Percentiles rank a stretch among this genome's conserved stretches.
phyloP scores from a whole-genome alignment of 2,797 vertebrate genomes.

The Falco columbarius region DNA sequence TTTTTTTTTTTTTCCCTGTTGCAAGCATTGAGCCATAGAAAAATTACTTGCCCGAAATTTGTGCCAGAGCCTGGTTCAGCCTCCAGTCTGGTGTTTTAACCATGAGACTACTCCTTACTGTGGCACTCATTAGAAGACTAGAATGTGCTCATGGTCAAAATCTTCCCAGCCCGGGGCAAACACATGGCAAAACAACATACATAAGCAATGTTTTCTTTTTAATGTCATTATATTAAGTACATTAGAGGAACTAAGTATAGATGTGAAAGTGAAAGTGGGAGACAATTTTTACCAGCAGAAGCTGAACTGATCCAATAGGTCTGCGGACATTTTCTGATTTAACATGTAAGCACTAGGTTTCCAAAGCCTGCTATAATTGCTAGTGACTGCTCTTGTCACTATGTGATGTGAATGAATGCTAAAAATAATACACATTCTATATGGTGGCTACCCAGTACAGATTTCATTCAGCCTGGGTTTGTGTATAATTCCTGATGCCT shows the following conservation, averaged over 20 bases:
- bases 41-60: not conserved
- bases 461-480: slow-evolving; percentile 10
- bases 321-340: not conserved
- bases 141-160: not conserved
- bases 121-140: not conserved
- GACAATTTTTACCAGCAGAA: not conserved
- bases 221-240: not conserved
- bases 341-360: not conserved
- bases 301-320: not conserved
- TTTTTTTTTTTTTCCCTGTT: not conserved
- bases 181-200: not conserved
- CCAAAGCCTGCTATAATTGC: not conserved
- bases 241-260: not conserved
- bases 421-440: not conserved
- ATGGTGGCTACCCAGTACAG: not conserved
- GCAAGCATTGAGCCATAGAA: not conserved
- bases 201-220: not conserved
- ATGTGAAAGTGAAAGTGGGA: not conserved
- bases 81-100: not conserved
- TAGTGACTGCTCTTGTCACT: not conserved
- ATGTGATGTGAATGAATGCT: not conserved
- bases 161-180: not conserved
- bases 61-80: not conserved
- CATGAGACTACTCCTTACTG: not conserved
- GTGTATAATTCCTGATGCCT: not conserved